Evolutionary conservation across 2,797 vertebrate genomes (phyloP), one percentile per base, ranked within the genome.

Genomic region (Chromis chromis): DNA sequence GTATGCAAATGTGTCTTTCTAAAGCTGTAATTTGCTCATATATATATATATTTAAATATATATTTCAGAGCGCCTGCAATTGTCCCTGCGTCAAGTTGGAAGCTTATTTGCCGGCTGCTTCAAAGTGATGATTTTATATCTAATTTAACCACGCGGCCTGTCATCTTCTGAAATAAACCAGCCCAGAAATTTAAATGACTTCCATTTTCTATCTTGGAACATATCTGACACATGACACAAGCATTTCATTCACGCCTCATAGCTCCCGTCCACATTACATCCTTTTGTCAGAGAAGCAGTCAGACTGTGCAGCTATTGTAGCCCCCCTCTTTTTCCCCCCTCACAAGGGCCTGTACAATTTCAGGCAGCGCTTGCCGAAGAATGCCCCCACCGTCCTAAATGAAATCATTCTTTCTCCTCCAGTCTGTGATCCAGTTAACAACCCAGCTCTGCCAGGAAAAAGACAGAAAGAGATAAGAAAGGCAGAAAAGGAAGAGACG

Each of bases 151-250:
- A 13, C 60, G 1, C 3, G 16, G 64, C 1, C 66, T 40, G 77
- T 70, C 75, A 36, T 36, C 4, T 24, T 78, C 3, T 59, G 58
- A 90, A 87, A 84, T 61, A 76, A 79, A 79, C 56, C 66, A 44
- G 65, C 44, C 2, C 60, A 9, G 71, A 74, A 36, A 79, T 85
- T 76, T 63, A 87, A 87, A 87, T 59, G 56, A 79, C 78, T 86
- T 87, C 76, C 76, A 84, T 87, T 79, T 77, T 86, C 75, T 86
- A 46, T 83, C 78, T 69, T 8, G 74, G 85, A 87, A 86, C 84
- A 86, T 76, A 82, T 88, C 86, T 86, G 88, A 89, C 83, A 82
- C 87, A 88, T 82, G 84, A 86, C 86, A 86, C 66, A 85, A 71
- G 82, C 82, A 60, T 85, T 79, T 88, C 78, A 88, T 92, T 86